phyloP scores from a whole-genome alignment of 1,140 invertebrate genomes.

The Mycetomoellerius zeteki region DNA sequence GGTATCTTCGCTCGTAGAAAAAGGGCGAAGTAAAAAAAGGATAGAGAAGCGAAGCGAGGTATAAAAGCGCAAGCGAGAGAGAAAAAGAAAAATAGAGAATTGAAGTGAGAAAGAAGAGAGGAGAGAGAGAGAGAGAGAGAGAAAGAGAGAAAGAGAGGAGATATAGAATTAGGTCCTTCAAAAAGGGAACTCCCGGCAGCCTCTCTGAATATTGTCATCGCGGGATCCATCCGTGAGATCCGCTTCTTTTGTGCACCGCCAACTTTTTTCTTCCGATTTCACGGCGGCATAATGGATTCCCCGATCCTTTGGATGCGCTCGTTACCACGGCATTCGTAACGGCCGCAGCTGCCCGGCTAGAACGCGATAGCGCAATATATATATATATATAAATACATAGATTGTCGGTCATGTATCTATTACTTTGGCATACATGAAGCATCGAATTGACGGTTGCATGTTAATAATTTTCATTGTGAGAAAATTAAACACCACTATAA shows the following conservation, averaged over 20 bases:
- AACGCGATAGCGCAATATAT: constrained; percentile 59
- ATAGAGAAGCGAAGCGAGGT: constrained; percentile 66
- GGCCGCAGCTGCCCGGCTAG: constrained; percentile 82
- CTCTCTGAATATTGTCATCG: constrained; percentile 85
- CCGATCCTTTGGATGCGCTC: constrained; percentile 86
- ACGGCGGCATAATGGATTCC: constrained; percentile 84
- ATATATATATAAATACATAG: constrained; percentile 34
- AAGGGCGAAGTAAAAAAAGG: constrained; percentile 43
- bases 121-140: constrained; percentile 47
- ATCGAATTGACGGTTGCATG: neutral
- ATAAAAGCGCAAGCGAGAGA: constrained; percentile 50
- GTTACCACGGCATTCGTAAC: constrained; percentile 85
- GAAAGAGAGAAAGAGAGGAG: constrained; percentile 46
- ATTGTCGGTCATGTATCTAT: constrained; percentile 27
- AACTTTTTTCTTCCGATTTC: constrained; percentile 84
- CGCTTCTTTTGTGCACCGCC: constrained; percentile 82
- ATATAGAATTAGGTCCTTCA: constrained; percentile 55
- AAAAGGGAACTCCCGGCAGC: constrained; percentile 73
- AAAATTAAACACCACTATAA: constrained; percentile 2
- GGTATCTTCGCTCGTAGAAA: constrained; percentile 19
- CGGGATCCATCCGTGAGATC: constrained; percentile 83
- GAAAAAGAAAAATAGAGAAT: constrained; percentile 47
- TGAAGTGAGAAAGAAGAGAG: constrained; percentile 21
- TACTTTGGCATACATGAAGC: constrained; percentile 11
- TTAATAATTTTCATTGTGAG: neutral